Evolutionary conservation across 2,888 invertebrate genomes (phyloP).

Genomic region (Auanema sp.): DNA sequence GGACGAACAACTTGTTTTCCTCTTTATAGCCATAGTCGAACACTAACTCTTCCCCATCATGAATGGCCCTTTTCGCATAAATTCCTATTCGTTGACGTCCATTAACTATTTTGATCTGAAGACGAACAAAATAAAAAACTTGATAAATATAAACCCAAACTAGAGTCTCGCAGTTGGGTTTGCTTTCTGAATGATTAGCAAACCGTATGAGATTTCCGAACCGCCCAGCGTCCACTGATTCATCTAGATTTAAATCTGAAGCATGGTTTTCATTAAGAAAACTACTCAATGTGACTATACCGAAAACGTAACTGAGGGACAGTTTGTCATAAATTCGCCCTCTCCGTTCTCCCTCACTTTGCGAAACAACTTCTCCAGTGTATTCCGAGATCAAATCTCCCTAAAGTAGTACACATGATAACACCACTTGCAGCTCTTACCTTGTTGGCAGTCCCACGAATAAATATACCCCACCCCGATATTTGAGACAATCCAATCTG

Average conservation of each 20-base stretch:
- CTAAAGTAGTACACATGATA: conserved; percentile 27
- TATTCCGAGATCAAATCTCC: conserved; percentile 99
- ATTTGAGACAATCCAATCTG: conserved; percentile 1
- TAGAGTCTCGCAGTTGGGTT: conserved; percentile 71
- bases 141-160: no score
- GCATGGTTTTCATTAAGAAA: no score
- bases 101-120: no score
- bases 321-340: conserved; percentile 99
- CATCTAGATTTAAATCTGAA: conserved; percentile 47
- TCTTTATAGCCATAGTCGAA: no score
- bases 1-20: no score
- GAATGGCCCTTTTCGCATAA: no score
- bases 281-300: conserved; percentile 24
- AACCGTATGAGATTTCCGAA: conserved; percentile 99
- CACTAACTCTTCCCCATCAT: no score
- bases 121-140: no score
- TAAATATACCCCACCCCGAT: no score
- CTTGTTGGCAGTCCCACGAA: no score
- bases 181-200: conserved; percentile 86
- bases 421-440: no score
- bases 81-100: no score
- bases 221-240: conserved; percentile 92
- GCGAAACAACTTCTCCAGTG: conserved; percentile 92
- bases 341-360: conserved; percentile 95
- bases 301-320: conserved; percentile 96